These are phyloP conservation scores for Chalcis sispes DNA, from an alignment of 2,888 invertebrate genomes.

Conservation along the genomic window DNA sequence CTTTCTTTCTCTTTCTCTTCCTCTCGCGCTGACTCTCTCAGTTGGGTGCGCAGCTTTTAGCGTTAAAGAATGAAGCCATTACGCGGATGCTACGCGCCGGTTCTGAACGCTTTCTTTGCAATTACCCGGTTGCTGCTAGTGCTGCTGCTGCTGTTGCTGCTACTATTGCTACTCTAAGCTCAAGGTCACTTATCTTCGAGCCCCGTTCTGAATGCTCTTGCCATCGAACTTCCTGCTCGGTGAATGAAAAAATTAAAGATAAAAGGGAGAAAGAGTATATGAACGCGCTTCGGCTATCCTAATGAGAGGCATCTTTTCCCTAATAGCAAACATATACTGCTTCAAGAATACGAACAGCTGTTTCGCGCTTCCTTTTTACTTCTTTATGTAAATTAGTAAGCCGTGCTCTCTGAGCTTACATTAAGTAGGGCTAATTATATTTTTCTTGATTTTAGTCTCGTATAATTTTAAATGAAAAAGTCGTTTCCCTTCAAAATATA, in stretches of 20 bases:
- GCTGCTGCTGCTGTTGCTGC: too few species aligned
- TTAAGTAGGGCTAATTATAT: too few species aligned
- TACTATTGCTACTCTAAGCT: too few species aligned
- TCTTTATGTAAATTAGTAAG: too few species aligned
- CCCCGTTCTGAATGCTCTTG: background rate
- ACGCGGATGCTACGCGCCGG: conserved; percentile 13
- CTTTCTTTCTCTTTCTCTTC: too few species aligned
- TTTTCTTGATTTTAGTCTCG: too few species aligned
- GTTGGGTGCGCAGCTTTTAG: background rate
- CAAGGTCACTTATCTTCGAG: conserved; percentile 37
- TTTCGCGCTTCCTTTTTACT: background rate
- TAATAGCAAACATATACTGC: background rate
- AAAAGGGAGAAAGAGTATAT: background rate
- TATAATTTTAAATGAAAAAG: too few species aligned
- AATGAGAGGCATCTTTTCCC: conserved; percentile 11
- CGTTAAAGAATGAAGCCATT: conserved; percentile 46
- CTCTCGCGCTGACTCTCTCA: background rate
- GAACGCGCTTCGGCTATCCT: background rate
- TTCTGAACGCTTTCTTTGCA: conserved; percentile 8
- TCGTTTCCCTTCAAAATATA: too few species aligned
- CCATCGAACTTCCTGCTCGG: conserved; percentile 16
- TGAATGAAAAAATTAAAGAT: background rate
- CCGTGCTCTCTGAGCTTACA: too few species aligned
- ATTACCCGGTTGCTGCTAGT: conserved; percentile 19
- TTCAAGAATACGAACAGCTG: conserved; percentile 1